These are phyloP conservation scores for Furcifer pardalis DNA, from an alignment of 2,797 vertebrate species.

Conservation along the genomic window DNA sequence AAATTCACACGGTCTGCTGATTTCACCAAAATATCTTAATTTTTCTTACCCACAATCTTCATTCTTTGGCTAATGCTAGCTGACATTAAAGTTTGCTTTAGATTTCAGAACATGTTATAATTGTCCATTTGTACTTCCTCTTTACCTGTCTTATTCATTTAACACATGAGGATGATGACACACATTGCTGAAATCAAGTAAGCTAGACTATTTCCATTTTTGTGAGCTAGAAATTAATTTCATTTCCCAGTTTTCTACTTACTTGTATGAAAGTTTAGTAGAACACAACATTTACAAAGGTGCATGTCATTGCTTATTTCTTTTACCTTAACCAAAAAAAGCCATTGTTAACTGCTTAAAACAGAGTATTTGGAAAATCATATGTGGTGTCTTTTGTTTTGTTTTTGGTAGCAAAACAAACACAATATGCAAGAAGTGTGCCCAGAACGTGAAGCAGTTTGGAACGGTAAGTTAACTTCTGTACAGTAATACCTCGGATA, in stretches of 20 bases:
- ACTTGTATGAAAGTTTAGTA: not conserved
- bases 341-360: fast-evolving
- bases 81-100: not conserved
- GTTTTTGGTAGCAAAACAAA: conserved; percentile 92
- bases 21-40: not conserved
- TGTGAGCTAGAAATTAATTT: not conserved
- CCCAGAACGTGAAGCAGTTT: conserved; percentile 98
- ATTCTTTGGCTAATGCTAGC: not conserved
- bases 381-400: too few species aligned
- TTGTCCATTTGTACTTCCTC: not conserved
- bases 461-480: conserved; percentile 89
- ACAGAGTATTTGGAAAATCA: not conserved
- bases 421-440: conserved; percentile 99
- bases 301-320: not conserved
- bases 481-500: too few species aligned
- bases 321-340: not conserved
- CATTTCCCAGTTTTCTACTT: not conserved
- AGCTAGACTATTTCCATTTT: not conserved
- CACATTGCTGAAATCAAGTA: not conserved
- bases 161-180: not conserved
- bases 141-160: not conserved
- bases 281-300: not conserved
- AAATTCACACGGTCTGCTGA: not conserved
- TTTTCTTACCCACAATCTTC: not conserved
- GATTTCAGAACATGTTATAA: not conserved